Evolutionary conservation across 2,797 vertebrate species (phyloP), one percentile per base, ranked within the genome.

Genomic region (Meda fulgida): DNA sequence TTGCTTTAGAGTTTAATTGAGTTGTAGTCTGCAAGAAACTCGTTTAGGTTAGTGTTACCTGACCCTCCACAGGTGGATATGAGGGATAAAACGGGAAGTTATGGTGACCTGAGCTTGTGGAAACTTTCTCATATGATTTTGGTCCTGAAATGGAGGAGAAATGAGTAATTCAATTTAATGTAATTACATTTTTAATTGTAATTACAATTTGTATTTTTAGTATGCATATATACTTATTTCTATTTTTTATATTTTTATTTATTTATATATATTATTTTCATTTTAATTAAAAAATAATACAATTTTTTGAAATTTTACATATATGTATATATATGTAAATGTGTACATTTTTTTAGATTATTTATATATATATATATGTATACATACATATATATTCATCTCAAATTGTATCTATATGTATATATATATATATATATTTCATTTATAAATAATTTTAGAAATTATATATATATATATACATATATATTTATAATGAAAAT

Each of bases 51-150:
- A 0, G 14, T 85, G 81, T 90, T 92, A 98, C 98, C 97, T 97
- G 97, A 80, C 95, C 89, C 6, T 95, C 97, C 85, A 97, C 92
- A 3, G 96, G 88, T 40, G 95, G 86, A 73, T 97, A 98, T 43
- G 97, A 89, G 5, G 95, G 76, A 0, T 96, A 93, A 93, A 96
- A 91, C 23, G 94, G 88, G n/a, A 96, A 98, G 29, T 94, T 87
- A 70, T 95, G 93, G 0, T 93, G 90, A 92, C 95, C 96, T 92
- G 97, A 94, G 83, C 96, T 93, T 83, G 97, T 93, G 3, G 95
- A 94, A 0, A 93, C 90, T 84, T 97, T 97, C 89, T 98, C 97
- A 89, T 96, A 97, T 85, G 51, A 34, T 51, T 97, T 96, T 60
- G 96, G 92, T 90, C 96, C 97, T 99, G 46, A 6, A 85, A 36